Base-by-base conservation (phyloP, 2,888 invertebrate species). In the Aelia acuminata region DNA sequence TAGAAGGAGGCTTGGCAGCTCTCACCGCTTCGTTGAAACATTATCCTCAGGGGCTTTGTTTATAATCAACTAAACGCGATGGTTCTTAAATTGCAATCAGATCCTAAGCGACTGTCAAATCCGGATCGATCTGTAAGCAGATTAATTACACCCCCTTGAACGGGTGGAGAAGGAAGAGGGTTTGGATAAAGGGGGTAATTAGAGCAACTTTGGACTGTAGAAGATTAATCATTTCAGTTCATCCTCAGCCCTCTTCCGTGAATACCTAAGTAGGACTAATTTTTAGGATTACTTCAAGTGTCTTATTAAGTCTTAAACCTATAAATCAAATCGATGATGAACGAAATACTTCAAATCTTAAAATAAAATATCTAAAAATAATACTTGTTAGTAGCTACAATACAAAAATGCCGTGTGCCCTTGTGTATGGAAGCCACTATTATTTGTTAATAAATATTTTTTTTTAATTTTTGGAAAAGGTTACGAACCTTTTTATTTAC, bases 61-160 rank as follows among this genome's bases (percentile, higher is more conserved):
- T 70, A 70, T 70, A 70, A 70, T 35, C 31, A 22, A 35, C 63
- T 35, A 35, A 70, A 70, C 22, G 63, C 7, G 31, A 70, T 35
- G 63, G 31, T 70, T 70, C 63, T 70, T 70, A 70, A 70, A 70
- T 13, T 70, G 63, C 63, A 70, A 70, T 70, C 63, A 70, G 63
- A 70, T 70, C 63, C 63, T 70, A 70, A 70, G 35, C 63, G 63
- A 70, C 35, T 35, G 63, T 70, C 63, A 70, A 70, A 70, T 35
- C 63, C 63, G 10, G 5, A 70, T 70, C 63, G 63, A 70, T 70
- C 35, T 20, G 7, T 5, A 22, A 20, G 35, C 31, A 35, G 20
- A 57, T 57, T 57, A 57, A 57, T 57, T 57, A 57, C 13, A 57
- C 26, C 11, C 13, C 2, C 57, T 7, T 26, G 26, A 57, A 57